phyloP scores from a whole-genome alignment of 2,113 vertebrate genomes.

The pig (Sus scrofa) region T2T-Sscrofa CM000812.6:245995501-245996000 shows the following conservation, averaged over 20 bases:
- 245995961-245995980: not conserved
- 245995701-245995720: not conserved
- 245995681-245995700: not conserved
- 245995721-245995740: not conserved
- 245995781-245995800: not conserved
- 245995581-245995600: not conserved
- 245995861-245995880: not conserved
- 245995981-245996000: not conserved
- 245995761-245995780: not conserved
- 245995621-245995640: not conserved
- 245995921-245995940: not conserved
- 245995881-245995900: not conserved
- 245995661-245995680: not conserved
- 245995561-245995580: slow-evolving; percentile 31
- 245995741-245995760: not conserved
- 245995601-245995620: not conserved
- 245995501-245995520: slow-evolving; percentile 30
- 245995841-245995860: too few species aligned
- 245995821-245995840: not conserved
- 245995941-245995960: not conserved
- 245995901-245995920: not conserved
- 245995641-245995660: not conserved
- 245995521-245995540: slow-evolving; percentile 35
- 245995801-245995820: not conserved
- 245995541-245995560: slow-evolving; percentile 28